Percentiles rank a stretch among this genome's conserved stretches.
Conservation (phyloP, 2,888 invertebrate genomes). For the Cerceris ruficornis region DNA sequence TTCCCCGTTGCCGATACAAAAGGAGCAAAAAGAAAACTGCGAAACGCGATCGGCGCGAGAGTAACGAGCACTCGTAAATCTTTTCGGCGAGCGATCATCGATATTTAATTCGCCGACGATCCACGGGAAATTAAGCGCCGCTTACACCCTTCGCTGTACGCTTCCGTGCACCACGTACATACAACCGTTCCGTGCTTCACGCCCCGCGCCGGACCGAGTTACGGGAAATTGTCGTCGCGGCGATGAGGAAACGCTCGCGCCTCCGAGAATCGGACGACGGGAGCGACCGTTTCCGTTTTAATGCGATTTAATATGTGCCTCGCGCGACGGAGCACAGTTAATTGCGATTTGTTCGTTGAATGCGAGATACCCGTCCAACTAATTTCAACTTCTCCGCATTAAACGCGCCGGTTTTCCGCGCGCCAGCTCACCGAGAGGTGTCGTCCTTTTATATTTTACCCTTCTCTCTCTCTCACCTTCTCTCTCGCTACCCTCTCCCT, state of each 20-base stretch:
- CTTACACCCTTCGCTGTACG: neutral
- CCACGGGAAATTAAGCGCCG: conserved; percentile 21
- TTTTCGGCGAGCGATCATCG: neutral
- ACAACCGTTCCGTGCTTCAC: too few relatives aligned
- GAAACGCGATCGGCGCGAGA: conserved; percentile 6
- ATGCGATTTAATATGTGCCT: conserved; percentile 56
- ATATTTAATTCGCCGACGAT: conserved; percentile 20
- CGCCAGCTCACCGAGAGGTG: neutral
- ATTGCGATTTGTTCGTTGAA: conserved; percentile 63
- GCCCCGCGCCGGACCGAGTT: too few relatives aligned
- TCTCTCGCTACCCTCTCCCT: neutral
- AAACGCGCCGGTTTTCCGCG: conserved; percentile 21
- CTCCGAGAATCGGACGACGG: neutral
- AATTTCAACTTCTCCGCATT: conserved; percentile 54
- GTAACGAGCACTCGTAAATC: conserved; percentile 4
- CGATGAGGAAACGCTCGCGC: neutral
- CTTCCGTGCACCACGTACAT: neutral
- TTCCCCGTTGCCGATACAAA: conserved; percentile 14
- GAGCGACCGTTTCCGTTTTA: conserved; percentile 43
- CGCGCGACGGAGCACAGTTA: conserved; percentile 48
- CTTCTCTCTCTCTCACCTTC: neutral
- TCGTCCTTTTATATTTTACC: neutral
- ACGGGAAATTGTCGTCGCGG: neutral
- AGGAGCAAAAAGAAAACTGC: neutral
- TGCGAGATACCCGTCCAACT: conserved; percentile 58